Evolutionary conservation across 2,113 vertebrate genomes (phyloP).

Genomic region (Nothobranchius furzeri): DNA sequence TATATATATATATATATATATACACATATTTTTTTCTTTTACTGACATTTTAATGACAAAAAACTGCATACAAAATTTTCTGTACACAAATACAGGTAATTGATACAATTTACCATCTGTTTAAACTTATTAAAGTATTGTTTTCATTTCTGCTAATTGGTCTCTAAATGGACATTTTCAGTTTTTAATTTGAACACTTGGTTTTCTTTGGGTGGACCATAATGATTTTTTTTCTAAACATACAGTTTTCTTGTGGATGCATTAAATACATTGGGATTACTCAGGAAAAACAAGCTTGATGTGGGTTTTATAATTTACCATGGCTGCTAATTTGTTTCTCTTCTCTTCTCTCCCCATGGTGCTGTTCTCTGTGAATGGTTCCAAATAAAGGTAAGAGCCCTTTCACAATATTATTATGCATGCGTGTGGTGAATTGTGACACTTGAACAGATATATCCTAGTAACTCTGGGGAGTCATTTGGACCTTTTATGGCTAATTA

Average conservation of each 20-base stretch:
- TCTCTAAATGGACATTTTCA: too few relatives aligned
- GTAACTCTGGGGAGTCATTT: constrained; percentile 43
- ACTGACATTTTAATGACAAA: too few relatives aligned
- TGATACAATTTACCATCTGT: too few relatives aligned
- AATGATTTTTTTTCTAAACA: neutral
- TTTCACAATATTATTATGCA: constrained; percentile 45
- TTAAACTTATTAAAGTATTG: too few relatives aligned
- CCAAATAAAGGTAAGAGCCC: constrained; percentile 69
- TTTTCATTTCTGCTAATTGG: too few relatives aligned
- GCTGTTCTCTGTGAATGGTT: constrained; percentile 39
- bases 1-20: too few relatives aligned
- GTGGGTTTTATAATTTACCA: constrained; percentile 22
- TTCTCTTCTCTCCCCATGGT: constrained; percentile 36
- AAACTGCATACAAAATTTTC: too few relatives aligned
- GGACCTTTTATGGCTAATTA: constrained; percentile 63
- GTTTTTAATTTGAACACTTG: too few relatives aligned
- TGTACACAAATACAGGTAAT: too few relatives aligned
- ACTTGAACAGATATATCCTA: constrained; percentile 36
- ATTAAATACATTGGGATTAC: constrained; percentile 3
- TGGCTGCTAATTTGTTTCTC: constrained; percentile 21
- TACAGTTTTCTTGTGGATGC: neutral
- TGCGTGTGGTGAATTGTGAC: constrained; percentile 45
- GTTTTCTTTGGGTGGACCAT: neutral
- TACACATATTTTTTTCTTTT: too few relatives aligned
- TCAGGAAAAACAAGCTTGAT: constrained; percentile 10